These are phyloP conservation scores for Aspidiotus rigidus DNA, from an alignment of 2,888 invertebrate species.

Conservation along the genomic window DNA sequence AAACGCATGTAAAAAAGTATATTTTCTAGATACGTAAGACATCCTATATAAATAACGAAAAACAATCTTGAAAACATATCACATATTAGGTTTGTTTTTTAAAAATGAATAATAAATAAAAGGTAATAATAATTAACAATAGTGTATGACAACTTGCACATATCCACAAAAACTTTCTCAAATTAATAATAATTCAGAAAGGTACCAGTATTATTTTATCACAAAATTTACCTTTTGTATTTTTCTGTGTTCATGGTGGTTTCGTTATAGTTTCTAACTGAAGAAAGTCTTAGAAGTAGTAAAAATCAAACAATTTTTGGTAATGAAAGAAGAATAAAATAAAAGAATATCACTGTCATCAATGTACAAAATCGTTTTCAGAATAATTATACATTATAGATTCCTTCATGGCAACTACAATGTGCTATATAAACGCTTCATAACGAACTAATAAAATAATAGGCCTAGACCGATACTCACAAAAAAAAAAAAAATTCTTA, in stretches of 20 bases:
- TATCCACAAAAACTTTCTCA: slow-evolving; percentile 11
- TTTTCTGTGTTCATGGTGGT: not conserved
- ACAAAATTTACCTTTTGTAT: slow-evolving; percentile 7
- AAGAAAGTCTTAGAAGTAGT: not conserved
- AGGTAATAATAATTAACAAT: slow-evolving; percentile 5
- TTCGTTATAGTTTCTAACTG: not conserved
- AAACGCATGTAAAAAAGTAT: slow-evolving; percentile 11
- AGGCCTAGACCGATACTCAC: not conserved
- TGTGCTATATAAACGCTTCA: not conserved
- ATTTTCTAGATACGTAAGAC: slow-evolving; percentile 4
- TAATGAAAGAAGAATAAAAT: not conserved
- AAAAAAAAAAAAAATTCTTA: not conserved
- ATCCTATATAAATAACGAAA: slow-evolving; percentile 2
- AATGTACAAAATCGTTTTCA: not conserved
- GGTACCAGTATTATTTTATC: slow-evolving; percentile 18
- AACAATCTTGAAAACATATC: slow-evolving; percentile 25
- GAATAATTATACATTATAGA: not conserved
- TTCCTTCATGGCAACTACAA: not conserved
- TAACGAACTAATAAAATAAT: not conserved
- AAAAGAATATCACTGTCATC: not conserved
- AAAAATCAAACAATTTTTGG: slow-evolving; percentile 12
- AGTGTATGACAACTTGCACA: not conserved
- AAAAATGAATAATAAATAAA: slow-evolving; percentile 12
- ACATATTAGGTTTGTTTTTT: slow-evolving; percentile 14
- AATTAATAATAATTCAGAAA: slow-evolving; percentile 17